Conservation (phyloP, 2,113 vertebrate genomes). For the Falcunculus frontatus region DNA sequence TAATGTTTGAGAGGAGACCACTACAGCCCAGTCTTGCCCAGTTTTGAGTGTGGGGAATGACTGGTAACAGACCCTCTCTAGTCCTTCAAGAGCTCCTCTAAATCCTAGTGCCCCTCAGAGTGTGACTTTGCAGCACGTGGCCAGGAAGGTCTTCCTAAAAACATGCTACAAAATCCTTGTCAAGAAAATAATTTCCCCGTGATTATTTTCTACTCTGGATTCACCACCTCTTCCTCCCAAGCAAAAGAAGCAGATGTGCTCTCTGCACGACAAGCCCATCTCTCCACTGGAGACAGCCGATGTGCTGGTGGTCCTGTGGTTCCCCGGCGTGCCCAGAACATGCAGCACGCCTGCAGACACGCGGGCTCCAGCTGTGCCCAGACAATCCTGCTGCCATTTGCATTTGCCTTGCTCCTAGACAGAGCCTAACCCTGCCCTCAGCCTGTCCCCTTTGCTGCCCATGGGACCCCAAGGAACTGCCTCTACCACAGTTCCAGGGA, state of each 20-base stretch:
- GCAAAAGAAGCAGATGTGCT: not conserved
- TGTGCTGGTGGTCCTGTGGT: accelerated
- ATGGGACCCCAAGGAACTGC: accelerated
- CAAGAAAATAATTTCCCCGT: not conserved
- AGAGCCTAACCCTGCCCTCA: not conserved
- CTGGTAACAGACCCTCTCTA: not conserved
- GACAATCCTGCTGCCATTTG: not conserved
- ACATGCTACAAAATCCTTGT: not conserved
- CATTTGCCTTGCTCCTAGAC: not conserved
- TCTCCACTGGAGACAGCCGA: accelerated
- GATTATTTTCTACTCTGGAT: not conserved
- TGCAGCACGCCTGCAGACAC: not conserved
- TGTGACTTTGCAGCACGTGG: not conserved
- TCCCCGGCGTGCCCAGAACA: accelerated
- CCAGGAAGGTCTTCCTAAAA: not conserved
- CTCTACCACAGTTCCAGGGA: not conserved
- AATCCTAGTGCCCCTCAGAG: not conserved
- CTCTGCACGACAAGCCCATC: not conserved
- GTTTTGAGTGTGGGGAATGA: not conserved
- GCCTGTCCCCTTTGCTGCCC: not conserved
- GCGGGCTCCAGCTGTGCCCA: not conserved
- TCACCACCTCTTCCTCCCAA: not conserved
- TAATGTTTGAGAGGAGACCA: not conserved
- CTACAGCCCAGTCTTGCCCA: not conserved
- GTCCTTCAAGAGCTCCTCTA: not conserved